Conservation (phyloP, 2,797 vertebrate species). For the Trematomus bernacchii region DNA sequence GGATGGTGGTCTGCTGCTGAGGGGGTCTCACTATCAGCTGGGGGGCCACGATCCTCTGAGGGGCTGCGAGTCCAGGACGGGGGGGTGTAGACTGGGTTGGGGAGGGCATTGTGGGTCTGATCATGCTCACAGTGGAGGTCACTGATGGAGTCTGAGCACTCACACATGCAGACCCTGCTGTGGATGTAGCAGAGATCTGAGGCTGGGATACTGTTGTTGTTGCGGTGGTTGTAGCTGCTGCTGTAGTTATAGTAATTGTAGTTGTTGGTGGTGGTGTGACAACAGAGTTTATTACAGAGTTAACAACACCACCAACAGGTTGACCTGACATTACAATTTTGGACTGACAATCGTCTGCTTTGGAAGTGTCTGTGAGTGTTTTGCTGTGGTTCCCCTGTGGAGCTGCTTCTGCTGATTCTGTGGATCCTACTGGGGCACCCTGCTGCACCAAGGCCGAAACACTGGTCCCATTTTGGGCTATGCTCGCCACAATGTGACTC, state of each 20-base stretch:
- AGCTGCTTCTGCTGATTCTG: slow-evolving; percentile 53
- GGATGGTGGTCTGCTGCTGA: slow-evolving; percentile 90
- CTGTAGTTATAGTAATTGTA: slow-evolving; percentile 23
- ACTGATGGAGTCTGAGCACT: slow-evolving; percentile 66
- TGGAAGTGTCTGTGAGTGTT: slow-evolving; percentile 70
- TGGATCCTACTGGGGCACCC: slow-evolving; percentile 64
- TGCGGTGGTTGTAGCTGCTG: slow-evolving; percentile 62
- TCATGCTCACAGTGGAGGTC: slow-evolving; percentile 71
- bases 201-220: slow-evolving; percentile 65
- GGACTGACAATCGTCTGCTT: slow-evolving; percentile 77
- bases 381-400: slow-evolving; percentile 75
- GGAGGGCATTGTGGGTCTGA: slow-evolving; percentile 74
- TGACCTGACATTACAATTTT: slow-evolving; percentile 80
- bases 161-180: slow-evolving; percentile 72
- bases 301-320: slow-evolving; percentile 69
- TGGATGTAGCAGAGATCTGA: slow-evolving; percentile 59
- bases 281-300: slow-evolving; percentile 75
- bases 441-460: slow-evolving; percentile 82
- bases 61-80: slow-evolving; percentile 80
- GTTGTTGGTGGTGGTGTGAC: slow-evolving; percentile 62
- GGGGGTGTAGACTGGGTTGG: slow-evolving; percentile 80
- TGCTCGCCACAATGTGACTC: slow-evolving; percentile 85
- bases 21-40: slow-evolving; percentile 91
- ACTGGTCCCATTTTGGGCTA: slow-evolving; percentile 85
- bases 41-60: slow-evolving; percentile 87